phyloP scores from a whole-genome alignment of 2,888 invertebrate genomes.

The Desoria tigrina region DNA sequence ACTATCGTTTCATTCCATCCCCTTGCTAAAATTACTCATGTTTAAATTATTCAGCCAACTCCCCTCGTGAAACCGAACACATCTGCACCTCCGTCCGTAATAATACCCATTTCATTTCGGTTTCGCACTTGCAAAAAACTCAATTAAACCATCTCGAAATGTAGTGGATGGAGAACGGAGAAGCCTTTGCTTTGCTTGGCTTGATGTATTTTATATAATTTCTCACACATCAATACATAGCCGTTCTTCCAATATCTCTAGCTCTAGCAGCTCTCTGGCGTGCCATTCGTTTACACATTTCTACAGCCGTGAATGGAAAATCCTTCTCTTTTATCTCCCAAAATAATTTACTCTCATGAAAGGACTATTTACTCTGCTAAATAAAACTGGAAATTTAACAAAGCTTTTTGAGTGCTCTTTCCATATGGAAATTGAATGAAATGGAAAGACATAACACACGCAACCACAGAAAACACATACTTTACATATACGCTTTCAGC shows the following conservation, averaged over 20 bases:
- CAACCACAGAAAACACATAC: background rate
- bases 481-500: background rate
- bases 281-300: too few relatives aligned
- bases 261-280: too few relatives aligned
- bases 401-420: background rate
- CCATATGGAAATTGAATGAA: constrained; percentile 2
- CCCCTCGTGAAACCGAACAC: constrained; percentile 23
- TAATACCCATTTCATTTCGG: constrained; percentile 10
- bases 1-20: constrained; percentile 2
- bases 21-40: constrained; percentile 11
- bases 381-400: too few relatives aligned
- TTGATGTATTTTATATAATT: too few relatives aligned
- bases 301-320: too few relatives aligned
- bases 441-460: background rate
- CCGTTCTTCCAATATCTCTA: too few relatives aligned
- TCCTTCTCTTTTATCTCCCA: too few relatives aligned
- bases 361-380: too few relatives aligned
- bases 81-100: constrained; percentile 13
- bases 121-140: constrained; percentile 21
- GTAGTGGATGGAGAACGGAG: too few relatives aligned
- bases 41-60: constrained; percentile 16
- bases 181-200: constrained; percentile 3
- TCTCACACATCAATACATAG: too few relatives aligned
- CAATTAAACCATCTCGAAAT: constrained; percentile 7
- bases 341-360: too few relatives aligned